Percentiles rank a stretch among this genome's conserved stretches.
Evolutionary conservation across 2,888 invertebrate species (phyloP).

Genomic region (Aporophyla lueneburgensis): DNA sequence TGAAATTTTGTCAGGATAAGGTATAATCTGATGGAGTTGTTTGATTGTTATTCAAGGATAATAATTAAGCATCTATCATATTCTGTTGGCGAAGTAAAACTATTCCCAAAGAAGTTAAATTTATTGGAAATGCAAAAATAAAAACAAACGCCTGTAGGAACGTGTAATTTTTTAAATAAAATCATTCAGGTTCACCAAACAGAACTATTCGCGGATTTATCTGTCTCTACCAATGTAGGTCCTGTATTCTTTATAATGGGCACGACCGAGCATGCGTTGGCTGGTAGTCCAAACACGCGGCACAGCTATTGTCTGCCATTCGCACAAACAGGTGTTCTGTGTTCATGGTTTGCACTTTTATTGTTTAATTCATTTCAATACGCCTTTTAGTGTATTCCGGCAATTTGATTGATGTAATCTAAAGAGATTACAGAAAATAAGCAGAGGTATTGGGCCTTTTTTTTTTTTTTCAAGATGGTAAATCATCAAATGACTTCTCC

Average conservation of each 20-base stretch:
- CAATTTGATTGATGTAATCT: background rate
- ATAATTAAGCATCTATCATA: background rate
- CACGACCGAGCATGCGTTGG: constrained; percentile 2
- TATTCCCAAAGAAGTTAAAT: background rate
- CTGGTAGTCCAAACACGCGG: constrained; percentile 18
- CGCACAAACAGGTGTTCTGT: constrained; percentile 1
- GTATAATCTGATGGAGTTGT: background rate
- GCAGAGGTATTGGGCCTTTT: too few species aligned
- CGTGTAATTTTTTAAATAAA: background rate
- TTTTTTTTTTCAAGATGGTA: too few species aligned
- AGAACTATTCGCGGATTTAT: constrained; percentile 6
- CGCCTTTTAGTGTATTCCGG: background rate
- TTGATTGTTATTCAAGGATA: background rate
- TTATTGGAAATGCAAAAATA: background rate
- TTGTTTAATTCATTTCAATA: constrained; percentile 12
- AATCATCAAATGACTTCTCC: too few species aligned
- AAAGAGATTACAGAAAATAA: background rate
- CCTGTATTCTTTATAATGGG: constrained; percentile 20
- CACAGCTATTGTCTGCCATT: constrained; percentile 9
- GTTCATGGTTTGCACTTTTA: background rate
- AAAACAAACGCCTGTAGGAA: background rate
- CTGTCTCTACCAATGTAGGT: background rate
- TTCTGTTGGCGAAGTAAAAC: background rate
- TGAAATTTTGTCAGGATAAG: constrained; percentile 44
- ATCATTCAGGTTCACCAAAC: background rate